phyloP scores from a whole-genome alignment of 2,888 invertebrate species.

The Itoplectis maculator region DNA sequence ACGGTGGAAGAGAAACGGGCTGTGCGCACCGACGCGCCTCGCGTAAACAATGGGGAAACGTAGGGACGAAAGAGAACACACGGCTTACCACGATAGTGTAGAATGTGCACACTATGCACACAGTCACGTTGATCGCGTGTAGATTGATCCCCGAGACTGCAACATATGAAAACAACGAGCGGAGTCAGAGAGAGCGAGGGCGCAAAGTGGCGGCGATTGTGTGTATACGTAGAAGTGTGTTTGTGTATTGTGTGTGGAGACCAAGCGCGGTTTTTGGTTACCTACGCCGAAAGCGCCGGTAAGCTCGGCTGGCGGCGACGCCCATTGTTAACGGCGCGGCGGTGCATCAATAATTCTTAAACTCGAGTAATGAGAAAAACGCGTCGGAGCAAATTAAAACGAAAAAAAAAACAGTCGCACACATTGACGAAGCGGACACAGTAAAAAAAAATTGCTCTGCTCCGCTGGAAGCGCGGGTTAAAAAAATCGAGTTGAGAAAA shows the following conservation, averaged over 20 bases:
- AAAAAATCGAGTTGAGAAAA: too few relatives aligned
- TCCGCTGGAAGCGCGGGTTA: too few relatives aligned
- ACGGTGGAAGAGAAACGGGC: not conserved
- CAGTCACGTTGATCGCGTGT: constrained; percentile 87
- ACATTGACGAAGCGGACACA: too few relatives aligned
- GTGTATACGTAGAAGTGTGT: too few relatives aligned
- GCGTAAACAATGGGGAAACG: constrained; percentile 49
- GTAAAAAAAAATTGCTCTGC: too few relatives aligned
- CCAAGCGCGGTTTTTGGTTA: not conserved
- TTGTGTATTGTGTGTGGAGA: too few relatives aligned
- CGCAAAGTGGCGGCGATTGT: not conserved
- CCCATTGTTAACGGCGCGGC: constrained; percentile 6
- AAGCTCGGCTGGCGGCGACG: not conserved
- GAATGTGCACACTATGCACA: constrained; percentile 90
- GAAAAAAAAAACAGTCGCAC: too few relatives aligned
- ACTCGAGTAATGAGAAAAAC: constrained; percentile 4
- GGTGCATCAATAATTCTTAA: constrained; percentile 20
- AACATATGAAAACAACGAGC: constrained; percentile 75
- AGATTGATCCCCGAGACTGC: constrained; percentile 89
- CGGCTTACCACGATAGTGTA: constrained; percentile 88
- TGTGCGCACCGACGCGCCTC: not conserved
- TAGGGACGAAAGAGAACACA: constrained; percentile 8
- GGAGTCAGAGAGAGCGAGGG: not conserved
- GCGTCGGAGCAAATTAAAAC: not conserved
- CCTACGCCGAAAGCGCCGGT: constrained; percentile 20